A percentile compares a stretch with the other conserved stretches of the same genome.
These are phyloP conservation scores for Smutsia temminckii DNA, from an alignment of 2,797 vertebrate species.

Conservation along the genomic window DNA sequence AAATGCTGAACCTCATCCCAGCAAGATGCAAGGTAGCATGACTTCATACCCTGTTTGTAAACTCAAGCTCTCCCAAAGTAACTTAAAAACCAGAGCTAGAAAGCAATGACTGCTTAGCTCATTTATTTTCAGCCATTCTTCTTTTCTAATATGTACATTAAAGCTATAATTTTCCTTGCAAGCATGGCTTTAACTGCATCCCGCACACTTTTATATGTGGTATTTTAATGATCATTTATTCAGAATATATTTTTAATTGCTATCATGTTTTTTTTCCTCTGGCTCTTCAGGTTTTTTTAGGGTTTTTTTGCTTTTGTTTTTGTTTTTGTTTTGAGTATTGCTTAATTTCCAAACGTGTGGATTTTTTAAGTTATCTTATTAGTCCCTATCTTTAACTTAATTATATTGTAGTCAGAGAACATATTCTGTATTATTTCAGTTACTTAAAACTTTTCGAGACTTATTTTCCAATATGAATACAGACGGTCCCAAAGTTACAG, in stretches of 20 bases:
- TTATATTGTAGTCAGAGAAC: neutral
- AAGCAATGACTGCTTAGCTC: neutral
- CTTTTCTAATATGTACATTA: neutral
- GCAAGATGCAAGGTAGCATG: neutral
- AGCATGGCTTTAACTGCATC: neutral
- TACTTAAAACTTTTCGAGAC: neutral
- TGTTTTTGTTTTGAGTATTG: neutral
- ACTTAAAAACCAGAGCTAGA: neutral
- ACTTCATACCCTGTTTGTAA: neutral
- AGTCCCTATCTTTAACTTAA: constrained; percentile 33
- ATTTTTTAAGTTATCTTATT: neutral
- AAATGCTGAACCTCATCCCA: neutral
- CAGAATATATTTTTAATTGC: neutral
- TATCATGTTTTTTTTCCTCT: neutral
- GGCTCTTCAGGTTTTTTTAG: neutral
- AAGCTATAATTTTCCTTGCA: neutral
- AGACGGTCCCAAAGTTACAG: no score
- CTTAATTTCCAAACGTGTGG: neutral
- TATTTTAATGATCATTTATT: neutral
- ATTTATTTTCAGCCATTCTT: neutral
- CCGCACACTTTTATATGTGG: neutral
- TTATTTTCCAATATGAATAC: neutral
- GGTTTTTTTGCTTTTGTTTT: neutral
- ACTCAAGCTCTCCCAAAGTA: neutral
- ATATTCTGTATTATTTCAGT: neutral